Evolutionary conservation across 2,888 invertebrate genomes (phyloP).

Genomic region (Craniophora ligustri): DNA sequence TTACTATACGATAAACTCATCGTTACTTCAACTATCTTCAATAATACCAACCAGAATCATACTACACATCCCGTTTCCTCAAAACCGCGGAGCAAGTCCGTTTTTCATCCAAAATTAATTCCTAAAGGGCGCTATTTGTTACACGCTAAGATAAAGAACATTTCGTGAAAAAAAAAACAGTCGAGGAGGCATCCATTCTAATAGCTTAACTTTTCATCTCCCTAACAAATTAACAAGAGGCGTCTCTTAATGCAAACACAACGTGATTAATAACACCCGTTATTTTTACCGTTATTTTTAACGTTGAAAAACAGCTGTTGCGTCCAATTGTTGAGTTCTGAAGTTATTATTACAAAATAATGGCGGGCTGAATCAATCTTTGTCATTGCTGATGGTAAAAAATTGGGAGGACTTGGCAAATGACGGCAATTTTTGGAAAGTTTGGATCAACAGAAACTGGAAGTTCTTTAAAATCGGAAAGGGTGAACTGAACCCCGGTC

Average conservation of each 20-base stretch:
- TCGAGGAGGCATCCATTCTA: conserved; percentile 70
- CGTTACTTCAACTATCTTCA: too few species aligned
- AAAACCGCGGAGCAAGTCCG: background rate
- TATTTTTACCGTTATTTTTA: conserved; percentile 56
- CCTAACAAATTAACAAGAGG: conserved; percentile 81
- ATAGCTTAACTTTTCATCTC: conserved; percentile 88
- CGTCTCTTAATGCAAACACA: conserved; percentile 77
- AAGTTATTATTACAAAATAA: conserved; percentile 25
- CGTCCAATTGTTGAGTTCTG: conserved; percentile 37
- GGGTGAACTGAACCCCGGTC: too few species aligned
- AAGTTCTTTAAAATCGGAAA: too few species aligned
- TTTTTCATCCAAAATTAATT: conserved; percentile 74
- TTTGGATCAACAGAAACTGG: too few species aligned
- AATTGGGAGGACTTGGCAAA: conserved; percentile 3
- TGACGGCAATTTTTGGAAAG: background rate
- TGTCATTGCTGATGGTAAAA: conserved; percentile 26
- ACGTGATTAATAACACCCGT: conserved; percentile 77
- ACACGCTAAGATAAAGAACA: conserved; percentile 68
- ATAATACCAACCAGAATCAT: background rate
- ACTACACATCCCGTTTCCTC: background rate
- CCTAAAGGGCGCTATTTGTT: conserved; percentile 74
- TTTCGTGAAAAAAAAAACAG: conserved; percentile 65
- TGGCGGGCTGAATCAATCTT: conserved; percentile 27
- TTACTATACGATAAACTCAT: too few species aligned
- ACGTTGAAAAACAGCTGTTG: conserved; percentile 36